Conservation (phyloP, 2,888 invertebrate genomes). For the Merodon equestris region DNA sequence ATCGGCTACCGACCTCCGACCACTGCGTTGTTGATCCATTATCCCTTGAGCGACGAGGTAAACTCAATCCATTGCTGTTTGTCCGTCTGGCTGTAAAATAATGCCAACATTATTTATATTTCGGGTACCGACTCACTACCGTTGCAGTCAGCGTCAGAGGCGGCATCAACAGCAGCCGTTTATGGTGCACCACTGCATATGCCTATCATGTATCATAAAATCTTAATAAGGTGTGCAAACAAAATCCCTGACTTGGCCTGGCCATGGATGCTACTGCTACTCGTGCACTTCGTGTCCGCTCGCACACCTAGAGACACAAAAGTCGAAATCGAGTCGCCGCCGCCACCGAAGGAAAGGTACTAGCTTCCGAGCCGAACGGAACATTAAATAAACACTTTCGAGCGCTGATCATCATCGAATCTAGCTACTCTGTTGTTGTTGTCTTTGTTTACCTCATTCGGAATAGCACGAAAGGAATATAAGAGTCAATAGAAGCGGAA, state of each 20-base stretch:
- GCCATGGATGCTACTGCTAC: conserved; percentile 31
- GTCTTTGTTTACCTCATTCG: conserved; percentile 55
- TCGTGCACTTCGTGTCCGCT: conserved; percentile 1
- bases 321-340: conserved; percentile 58
- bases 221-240: conserved; percentile 67
- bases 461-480: conserved; percentile 50
- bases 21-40: conserved; percentile 66
- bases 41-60: conserved; percentile 47
- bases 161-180: conserved; percentile 2
- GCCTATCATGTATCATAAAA: conserved; percentile 68
- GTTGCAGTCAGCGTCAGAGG: conserved; percentile 25
- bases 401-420: conserved; percentile 49
- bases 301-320: conserved; percentile 48
- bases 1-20: conserved; percentile 45
- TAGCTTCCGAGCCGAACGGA: conserved; percentile 39
- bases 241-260: conserved; percentile 46
- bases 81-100: conserved; percentile 63
- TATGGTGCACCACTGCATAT: conserved; percentile 18
- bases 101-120: conserved; percentile 61
- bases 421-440: conserved; percentile 29
- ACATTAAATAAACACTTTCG: conserved; percentile 36
- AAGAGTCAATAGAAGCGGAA: conserved; percentile 44
- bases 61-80: conserved; percentile 35
- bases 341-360: conserved; percentile 26
- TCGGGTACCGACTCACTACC: conserved; percentile 50